phyloP scores from a whole-genome alignment of 37 sponge, comb jelly and placozoan species.

The Bolinopsis microptera region DNA sequence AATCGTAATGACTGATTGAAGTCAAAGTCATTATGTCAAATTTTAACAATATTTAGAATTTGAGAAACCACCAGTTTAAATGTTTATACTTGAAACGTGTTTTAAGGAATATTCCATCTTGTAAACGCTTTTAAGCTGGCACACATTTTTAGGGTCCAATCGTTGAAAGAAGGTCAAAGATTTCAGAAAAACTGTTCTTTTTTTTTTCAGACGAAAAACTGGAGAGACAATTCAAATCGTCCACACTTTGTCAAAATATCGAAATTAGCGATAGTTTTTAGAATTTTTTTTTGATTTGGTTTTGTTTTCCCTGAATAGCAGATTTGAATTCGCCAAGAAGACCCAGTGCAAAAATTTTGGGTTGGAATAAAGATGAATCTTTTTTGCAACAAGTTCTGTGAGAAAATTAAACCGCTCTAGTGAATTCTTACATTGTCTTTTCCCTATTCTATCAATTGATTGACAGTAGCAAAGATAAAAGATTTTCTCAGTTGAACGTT shows the following conservation, averaged over 20 bases:
- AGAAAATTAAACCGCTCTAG: conserved; percentile 1
- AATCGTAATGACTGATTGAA: too few relatives aligned
- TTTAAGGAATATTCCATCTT: too few relatives aligned
- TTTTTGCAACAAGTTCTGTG: neutral
- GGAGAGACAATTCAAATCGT: conserved; percentile 36
- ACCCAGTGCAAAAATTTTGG: conserved; percentile 29
- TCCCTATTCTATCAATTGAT: conserved; percentile 23
- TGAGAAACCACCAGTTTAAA: too few relatives aligned
- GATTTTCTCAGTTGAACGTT: neutral
- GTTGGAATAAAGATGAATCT: neutral
- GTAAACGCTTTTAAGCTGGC: neutral
- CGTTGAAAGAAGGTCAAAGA: neutral
- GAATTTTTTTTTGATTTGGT: too few relatives aligned
- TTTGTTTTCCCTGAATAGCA: neutral
- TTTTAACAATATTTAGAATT: too few relatives aligned
- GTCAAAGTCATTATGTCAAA: too few relatives aligned
- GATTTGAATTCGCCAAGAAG: conserved; percentile 14
- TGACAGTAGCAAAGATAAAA: too few relatives aligned
- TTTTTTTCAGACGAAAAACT: neutral
- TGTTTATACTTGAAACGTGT: too few relatives aligned
- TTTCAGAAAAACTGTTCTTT: neutral
- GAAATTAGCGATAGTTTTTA: conserved; percentile 29
- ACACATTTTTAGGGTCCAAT: neutral
- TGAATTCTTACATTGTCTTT: neutral
- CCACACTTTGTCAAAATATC: conserved; percentile 27